phyloP scores from a whole-genome alignment of 2,797 vertebrate genomes.

The Peromyscus melanophrys region DNA sequence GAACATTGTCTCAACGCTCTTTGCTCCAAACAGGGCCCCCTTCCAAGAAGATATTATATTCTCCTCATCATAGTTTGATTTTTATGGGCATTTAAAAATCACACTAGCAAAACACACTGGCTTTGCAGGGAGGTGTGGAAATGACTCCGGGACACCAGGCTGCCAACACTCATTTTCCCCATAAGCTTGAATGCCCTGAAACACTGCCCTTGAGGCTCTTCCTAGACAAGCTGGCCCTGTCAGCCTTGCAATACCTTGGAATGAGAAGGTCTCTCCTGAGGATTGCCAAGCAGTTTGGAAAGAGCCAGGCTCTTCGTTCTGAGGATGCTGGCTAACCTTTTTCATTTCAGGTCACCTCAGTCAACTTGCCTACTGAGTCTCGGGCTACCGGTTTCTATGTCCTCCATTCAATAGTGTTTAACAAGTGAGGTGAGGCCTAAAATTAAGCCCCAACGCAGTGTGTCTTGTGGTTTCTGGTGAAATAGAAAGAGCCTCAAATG shows the following conservation, averaged over 20 bases:
- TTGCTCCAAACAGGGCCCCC: constrained; percentile 57
- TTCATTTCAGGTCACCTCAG: not conserved
- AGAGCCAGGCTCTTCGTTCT: not conserved
- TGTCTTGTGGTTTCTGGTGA: not conserved
- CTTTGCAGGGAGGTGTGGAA: constrained; percentile 60
- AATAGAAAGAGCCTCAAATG: not conserved
- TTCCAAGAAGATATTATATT: constrained; percentile 75
- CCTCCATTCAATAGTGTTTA: not conserved
- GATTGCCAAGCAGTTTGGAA: constrained; percentile 1
- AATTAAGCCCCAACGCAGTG: not conserved
- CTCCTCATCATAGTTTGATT: constrained; percentile 72
- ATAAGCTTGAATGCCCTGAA: constrained; percentile 67
- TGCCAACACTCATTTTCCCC: constrained; percentile 73
- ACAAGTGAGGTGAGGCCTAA: not conserved
- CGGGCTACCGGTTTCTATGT: not conserved
- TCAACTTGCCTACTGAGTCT: not conserved
- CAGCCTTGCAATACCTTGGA: not conserved
- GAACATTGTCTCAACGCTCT: constrained; percentile 54
- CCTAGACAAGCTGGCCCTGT: constrained; percentile 24
- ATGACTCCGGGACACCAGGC: constrained; percentile 34
- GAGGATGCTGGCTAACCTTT: not conserved
- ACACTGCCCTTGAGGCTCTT: constrained; percentile 69
- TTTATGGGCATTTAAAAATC: constrained; percentile 83
- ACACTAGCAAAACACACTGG: constrained; percentile 71
- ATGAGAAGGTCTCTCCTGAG: constrained; percentile 32